Evolutionary conservation across 2,888 invertebrate species (phyloP).

Genomic region (Arge pagana): DNA sequence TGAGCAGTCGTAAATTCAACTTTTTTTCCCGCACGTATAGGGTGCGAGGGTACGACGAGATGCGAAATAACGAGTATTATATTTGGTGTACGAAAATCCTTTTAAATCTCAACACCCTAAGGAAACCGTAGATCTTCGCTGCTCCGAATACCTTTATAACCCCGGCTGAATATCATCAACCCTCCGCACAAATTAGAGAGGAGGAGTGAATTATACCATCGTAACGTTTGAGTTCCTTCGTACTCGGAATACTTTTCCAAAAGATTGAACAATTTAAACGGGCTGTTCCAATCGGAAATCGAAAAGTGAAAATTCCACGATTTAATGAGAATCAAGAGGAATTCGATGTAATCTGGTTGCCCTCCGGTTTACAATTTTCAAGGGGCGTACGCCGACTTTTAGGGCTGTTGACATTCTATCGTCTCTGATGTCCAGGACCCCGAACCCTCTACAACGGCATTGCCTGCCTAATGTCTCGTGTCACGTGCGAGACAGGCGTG

Average conservation of each 20-base stretch:
- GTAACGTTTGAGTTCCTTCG: too few species aligned
- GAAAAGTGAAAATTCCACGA: background rate
- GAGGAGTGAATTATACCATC: background rate
- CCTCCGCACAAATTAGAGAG: background rate
- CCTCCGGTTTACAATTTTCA: background rate
- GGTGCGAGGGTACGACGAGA: background rate
- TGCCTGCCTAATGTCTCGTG: constrained; percentile 10
- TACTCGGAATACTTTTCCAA: background rate
- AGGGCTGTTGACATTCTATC: constrained; percentile 10
- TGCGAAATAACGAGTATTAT: too few species aligned
- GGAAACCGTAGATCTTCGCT: constrained; percentile 12
- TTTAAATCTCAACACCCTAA: constrained; percentile 9
- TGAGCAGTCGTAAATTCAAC: too few species aligned
- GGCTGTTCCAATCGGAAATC: background rate
- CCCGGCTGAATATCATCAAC: background rate
- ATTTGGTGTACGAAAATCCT: background rate
- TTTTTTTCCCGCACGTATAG: too few species aligned
- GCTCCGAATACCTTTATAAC: background rate
- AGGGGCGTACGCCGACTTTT: background rate
- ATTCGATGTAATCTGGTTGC: background rate
- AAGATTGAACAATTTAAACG: background rate
- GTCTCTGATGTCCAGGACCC: constrained; percentile 2
- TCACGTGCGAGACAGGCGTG: constrained; percentile 14
- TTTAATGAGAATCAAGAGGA: too few species aligned
- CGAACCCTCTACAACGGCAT: too few species aligned